phyloP scores from a whole-genome alignment of 1,140 invertebrate genomes.

The Hycleus phaleratus region DNA sequence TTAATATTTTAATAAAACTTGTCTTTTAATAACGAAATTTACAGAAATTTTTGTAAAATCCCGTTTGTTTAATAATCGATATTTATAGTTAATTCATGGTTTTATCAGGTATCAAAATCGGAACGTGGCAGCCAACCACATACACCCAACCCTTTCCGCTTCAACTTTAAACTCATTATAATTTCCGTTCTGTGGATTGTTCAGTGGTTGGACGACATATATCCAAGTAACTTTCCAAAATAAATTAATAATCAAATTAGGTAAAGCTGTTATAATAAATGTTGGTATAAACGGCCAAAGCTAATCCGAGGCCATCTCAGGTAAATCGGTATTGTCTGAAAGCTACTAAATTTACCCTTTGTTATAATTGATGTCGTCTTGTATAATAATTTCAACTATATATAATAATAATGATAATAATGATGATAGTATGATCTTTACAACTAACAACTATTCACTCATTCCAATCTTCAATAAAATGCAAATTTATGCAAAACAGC shows the following conservation, averaged over 20 bases:
- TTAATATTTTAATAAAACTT: not conserved
- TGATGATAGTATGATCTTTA: too few relatives aligned
- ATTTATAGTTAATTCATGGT: not conserved
- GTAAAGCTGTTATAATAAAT: constrained; percentile 14
- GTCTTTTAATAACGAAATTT: not conserved
- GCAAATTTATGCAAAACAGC: constrained; percentile 38
- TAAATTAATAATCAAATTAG: constrained; percentile 16
- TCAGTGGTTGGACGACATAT: not conserved
- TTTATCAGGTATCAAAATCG: not conserved
- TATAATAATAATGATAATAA: not conserved
- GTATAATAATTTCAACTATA: constrained; percentile 11
- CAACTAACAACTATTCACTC: constrained; percentile 14
- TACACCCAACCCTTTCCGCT: not conserved
- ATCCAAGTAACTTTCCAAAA: constrained; percentile 7
- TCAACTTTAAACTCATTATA: constrained; percentile 5
- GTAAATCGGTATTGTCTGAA: constrained; percentile 21
- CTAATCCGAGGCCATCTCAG: constrained; percentile 22
- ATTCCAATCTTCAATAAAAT: constrained; percentile 31
- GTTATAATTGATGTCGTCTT: constrained; percentile 22
- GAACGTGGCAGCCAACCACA: not conserved
- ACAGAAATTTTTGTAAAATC: constrained; percentile 2
- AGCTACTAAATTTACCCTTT: constrained; percentile 24
- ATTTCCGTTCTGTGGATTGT: constrained; percentile 12
- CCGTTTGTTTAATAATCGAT: not conserved
- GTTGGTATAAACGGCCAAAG: constrained; percentile 13